These are phyloP conservation scores for Paralichthys olivaceus DNA, from an alignment of 2,113 vertebrate genomes.

Conservation along the genomic window DNA sequence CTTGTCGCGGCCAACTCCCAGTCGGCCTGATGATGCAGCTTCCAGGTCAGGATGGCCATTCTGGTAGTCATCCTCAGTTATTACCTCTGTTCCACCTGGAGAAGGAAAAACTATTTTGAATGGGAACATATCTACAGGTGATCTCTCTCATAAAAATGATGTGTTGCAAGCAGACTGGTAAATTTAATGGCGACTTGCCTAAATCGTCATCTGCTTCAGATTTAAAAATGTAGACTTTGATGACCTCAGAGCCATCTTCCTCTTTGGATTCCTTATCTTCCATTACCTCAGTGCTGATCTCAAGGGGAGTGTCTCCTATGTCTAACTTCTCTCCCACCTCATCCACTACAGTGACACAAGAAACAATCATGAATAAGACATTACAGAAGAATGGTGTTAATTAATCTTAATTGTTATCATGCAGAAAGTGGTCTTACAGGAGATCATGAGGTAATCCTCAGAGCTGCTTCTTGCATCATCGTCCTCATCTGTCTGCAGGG, in stretches of 20 bases:
- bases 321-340: constrained; percentile 98
- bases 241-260: constrained; percentile 95
- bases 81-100: constrained; percentile 96
- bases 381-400: constrained; percentile 5
- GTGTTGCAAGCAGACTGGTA: neutral
- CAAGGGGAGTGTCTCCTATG: constrained; percentile 92
- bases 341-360: constrained; percentile 88
- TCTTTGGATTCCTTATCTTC: constrained; percentile 93
- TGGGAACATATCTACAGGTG: neutral
- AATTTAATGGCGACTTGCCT: constrained; percentile 77
- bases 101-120: constrained; percentile 28
- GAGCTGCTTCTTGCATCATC: constrained; percentile 93
- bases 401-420: neutral
- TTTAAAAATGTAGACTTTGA: constrained; percentile 99
- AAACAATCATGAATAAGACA: neutral
- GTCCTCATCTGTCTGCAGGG: constrained; percentile 93
- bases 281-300: constrained; percentile 93
- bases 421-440: constrained; percentile 77
- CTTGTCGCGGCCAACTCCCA: constrained; percentile 94
- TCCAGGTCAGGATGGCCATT: constrained; percentile 94
- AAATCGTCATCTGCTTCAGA: constrained; percentile 99
- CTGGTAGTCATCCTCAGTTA: constrained; percentile 95
- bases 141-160: neutral
- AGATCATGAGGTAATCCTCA: constrained; percentile 99
- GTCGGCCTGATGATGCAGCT: constrained; percentile 87